Evolutionary conservation across 2,113 vertebrate genomes (phyloP).

Genomic region (Asarcornis scutulata): DNA sequence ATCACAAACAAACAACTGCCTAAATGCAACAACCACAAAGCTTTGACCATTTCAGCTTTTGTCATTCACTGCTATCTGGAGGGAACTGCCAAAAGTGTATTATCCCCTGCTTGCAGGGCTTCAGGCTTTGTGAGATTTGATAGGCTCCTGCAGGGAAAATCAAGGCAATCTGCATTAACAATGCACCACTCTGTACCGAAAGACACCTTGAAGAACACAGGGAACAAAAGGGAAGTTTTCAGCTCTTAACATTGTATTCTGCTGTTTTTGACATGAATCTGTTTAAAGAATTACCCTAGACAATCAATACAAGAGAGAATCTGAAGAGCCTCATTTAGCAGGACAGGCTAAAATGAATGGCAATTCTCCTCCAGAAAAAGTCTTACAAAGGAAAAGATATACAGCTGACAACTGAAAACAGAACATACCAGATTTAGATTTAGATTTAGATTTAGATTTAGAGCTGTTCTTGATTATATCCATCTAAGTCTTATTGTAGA

Average conservation of each 20-base stretch:
- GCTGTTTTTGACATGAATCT: background rate
- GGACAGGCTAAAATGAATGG: background rate
- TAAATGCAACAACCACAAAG: background rate
- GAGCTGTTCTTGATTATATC: background rate
- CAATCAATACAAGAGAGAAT: background rate
- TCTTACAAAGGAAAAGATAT: background rate
- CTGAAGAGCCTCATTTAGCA: background rate
- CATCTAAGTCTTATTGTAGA: background rate
- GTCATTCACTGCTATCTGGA: background rate
- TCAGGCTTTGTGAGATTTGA: background rate
- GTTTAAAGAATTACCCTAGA: background rate
- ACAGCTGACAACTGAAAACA: background rate
- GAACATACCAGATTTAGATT: background rate
- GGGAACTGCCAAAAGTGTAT: constrained; percentile 3
- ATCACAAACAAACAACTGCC: background rate
- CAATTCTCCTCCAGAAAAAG: background rate
- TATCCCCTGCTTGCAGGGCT: background rate
- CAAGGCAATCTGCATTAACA: background rate
- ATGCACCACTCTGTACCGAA: background rate
- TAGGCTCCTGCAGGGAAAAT: constrained; percentile 36
- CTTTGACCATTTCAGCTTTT: constrained; percentile 19
- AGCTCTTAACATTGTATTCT: background rate
- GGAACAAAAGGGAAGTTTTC: background rate
- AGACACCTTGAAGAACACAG: background rate
- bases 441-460: background rate